Conservation (phyloP, 2,113 vertebrate species). For the Nerophis lumbriciformis region DNA sequence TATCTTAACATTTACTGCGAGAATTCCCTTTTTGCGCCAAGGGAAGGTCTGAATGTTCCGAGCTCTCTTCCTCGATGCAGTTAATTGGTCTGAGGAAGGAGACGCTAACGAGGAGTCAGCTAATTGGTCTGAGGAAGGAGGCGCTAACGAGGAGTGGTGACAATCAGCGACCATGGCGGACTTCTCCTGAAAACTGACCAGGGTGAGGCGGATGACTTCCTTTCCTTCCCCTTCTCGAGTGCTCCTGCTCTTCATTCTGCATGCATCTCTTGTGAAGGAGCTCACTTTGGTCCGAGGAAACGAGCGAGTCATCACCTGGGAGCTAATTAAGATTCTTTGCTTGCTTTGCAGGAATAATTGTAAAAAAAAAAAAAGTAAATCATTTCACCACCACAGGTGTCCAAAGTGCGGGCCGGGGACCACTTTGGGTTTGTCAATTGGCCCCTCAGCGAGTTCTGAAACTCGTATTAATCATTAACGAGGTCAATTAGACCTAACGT, state of each 20-base stretch:
- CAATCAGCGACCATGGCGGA: too few relatives aligned
- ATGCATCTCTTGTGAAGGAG: constrained; percentile 51
- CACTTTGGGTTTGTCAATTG: too few relatives aligned
- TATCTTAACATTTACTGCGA: constrained; percentile 75
- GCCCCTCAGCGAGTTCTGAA: too few relatives aligned
- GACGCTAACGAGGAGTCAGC: constrained; percentile 75
- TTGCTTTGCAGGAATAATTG: too few relatives aligned
- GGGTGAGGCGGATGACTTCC: constrained; percentile 36
- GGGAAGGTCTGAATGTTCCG: constrained; percentile 74
- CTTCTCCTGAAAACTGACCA: constrained; percentile 2
- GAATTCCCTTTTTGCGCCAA: constrained; percentile 75
- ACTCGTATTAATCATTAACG: too few relatives aligned
- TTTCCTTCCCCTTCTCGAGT: constrained; percentile 40
- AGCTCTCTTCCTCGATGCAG: constrained; percentile 77
- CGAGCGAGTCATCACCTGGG: constrained; percentile 17
- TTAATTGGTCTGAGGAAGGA: constrained; percentile 79
- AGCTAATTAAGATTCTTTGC: constrained; percentile 20
- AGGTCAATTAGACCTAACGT: too few relatives aligned
- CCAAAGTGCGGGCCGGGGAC: too few relatives aligned
- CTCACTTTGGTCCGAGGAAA: constrained; percentile 39
- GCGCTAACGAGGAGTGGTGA: constrained; percentile 71
- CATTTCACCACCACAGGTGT: too few relatives aligned
- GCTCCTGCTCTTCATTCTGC: constrained; percentile 46
- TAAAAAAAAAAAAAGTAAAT: too few relatives aligned
- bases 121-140: constrained; percentile 79